Conservation (phyloP, 2,113 vertebrate species). For the Toxotes jaculatrix region DNA sequence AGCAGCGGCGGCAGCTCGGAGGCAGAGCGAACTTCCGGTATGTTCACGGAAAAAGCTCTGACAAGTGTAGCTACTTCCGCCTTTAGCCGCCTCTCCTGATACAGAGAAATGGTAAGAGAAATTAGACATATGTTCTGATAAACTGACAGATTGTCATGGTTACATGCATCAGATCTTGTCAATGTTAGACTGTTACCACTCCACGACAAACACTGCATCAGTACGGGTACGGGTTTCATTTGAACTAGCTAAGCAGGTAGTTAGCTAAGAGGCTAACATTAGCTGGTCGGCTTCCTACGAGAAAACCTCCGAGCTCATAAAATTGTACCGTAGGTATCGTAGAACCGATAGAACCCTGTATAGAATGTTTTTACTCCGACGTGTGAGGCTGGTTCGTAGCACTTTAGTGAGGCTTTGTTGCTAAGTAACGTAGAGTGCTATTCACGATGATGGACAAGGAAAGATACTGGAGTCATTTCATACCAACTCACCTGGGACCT, state of each 20-base stretch:
- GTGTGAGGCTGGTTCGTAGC: background rate
- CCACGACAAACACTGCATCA: background rate
- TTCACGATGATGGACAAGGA: background rate
- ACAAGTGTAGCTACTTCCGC: slow-evolving; percentile 79
- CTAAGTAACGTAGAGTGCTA: background rate
- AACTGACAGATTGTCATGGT: background rate
- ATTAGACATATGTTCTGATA: background rate
- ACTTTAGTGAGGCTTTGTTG: background rate
- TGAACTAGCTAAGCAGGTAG: slow-evolving; percentile 10
- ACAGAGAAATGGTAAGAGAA: slow-evolving; percentile 81
- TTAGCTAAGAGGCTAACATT: slow-evolving; percentile 62
- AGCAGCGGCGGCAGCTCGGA: background rate
- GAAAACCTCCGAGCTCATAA: background rate
- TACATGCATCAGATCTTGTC: fast-evolving
- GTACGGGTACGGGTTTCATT: background rate
- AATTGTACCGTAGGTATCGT: background rate
- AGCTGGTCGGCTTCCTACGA: slow-evolving; percentile 15
- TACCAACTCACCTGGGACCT: no score
- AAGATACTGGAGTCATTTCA: background rate
- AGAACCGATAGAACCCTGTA: no score
- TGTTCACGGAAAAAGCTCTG: slow-evolving; percentile 62
- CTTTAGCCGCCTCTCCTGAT: slow-evolving; percentile 63
- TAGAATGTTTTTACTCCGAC: no score
- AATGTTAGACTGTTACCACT: background rate
- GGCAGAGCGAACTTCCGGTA: slow-evolving; percentile 54